A percentile compares a stretch with the other conserved stretches of the same genome.
Evolutionary conservation across 2,888 invertebrate species (phyloP).

Genomic region (Platynereis dumerilii): DNA sequence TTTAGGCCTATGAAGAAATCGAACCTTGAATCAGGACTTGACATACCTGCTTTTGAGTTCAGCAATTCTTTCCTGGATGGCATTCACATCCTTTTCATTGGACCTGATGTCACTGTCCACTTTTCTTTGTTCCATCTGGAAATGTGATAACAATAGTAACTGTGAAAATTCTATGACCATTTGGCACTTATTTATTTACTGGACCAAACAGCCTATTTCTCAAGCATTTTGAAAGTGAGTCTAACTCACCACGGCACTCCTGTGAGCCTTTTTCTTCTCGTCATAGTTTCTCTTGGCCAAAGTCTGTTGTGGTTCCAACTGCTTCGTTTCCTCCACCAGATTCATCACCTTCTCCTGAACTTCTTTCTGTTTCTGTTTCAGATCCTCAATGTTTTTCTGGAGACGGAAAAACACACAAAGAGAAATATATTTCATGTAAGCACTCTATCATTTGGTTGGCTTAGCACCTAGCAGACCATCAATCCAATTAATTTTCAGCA

Average conservation of each 20-base stretch:
- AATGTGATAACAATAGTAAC: slow-evolving; percentile 3
- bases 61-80: slow-evolving; percentile 48
- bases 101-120: slow-evolving; percentile 42
- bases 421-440: too few relatives aligned
- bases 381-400: slow-evolving; percentile 45
- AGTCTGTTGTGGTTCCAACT: slow-evolving; percentile 44
- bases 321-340: slow-evolving; percentile 45
- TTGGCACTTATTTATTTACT: too few relatives aligned
- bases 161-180: too few relatives aligned
- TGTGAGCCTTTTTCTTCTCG: slow-evolving; percentile 44
- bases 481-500: too few relatives aligned
- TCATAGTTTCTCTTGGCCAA: slow-evolving; percentile 40
- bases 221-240: not conserved
- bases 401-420: not conserved
- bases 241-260: slow-evolving; percentile 40
- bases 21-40: too few relatives aligned
- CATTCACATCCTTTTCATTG: slow-evolving; percentile 42
- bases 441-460: too few relatives aligned
- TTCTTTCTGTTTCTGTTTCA: slow-evolving; percentile 39
- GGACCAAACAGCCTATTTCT: too few relatives aligned
- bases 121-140: slow-evolving; percentile 46
- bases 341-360: slow-evolving; percentile 42
- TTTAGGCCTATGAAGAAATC: too few relatives aligned
- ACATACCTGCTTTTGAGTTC: slow-evolving; percentile 45
- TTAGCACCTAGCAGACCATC: too few relatives aligned